These are phyloP conservation scores for Eudorcas thomsonii DNA, from an alignment of 2,113 vertebrate genomes.

Conservation along the genomic window DNA sequence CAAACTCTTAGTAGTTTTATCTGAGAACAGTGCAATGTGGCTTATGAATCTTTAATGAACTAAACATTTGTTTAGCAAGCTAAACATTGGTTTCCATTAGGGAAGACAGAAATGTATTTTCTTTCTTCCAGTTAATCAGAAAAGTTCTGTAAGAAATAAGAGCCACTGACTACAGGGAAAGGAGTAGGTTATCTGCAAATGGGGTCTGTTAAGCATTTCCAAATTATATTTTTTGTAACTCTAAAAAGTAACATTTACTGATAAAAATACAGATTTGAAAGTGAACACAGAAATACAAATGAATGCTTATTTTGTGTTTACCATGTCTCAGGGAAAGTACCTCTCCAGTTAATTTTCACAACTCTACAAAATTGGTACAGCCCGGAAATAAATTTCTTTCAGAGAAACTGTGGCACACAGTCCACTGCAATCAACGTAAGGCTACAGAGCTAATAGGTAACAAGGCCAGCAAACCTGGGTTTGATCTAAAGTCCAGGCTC, in stretches of 20 bases:
- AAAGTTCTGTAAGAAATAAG: neutral
- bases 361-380: neutral
- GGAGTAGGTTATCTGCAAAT: neutral
- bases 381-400: neutral
- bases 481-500: neutral
- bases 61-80: neutral
- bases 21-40: neutral
- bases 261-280: neutral
- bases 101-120: neutral
- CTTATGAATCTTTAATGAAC: neutral
- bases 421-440: neutral
- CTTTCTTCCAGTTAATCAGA: neutral
- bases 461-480: neutral
- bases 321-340: neutral
- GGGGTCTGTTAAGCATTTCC: neutral
- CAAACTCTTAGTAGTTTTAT: neutral
- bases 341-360: neutral
- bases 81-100: neutral
- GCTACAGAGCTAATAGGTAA: neutral
- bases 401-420: neutral
- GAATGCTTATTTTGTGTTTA: neutral
- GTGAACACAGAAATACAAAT: neutral
- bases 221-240: neutral
- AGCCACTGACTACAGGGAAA: neutral
- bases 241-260: neutral